Base-by-base conservation (phyloP, 2,113 vertebrate genomes). In the Prunella fulvescens region DNA sequence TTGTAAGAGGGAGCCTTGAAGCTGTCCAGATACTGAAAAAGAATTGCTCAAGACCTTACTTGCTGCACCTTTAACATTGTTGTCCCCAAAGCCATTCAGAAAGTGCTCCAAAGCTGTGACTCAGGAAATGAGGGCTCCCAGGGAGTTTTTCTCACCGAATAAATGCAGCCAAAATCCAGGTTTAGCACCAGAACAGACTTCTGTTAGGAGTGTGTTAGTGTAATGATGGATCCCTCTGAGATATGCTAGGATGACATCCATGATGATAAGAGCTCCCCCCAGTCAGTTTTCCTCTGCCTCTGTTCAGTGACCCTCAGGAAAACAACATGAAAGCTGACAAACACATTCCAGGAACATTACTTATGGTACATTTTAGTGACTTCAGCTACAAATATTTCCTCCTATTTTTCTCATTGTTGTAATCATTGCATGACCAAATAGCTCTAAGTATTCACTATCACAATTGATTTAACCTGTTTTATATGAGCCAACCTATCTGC, bases 311-410 rank as follows among this genome's bases (percentile, higher is more conserved):
- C 37, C 25, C 35, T 90, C 77, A 71, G 64, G 86, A 48, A 93
- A 95, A 58, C 37, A 94, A 42, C 50, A 67, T 56, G 56, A 78
- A 88, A 90, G 17, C 56, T 71, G 56, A 60, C 64, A 92, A 45
- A 12, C 44, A 78, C 80, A 67, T 88, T 96, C 83, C 83, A 89
- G 20, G 15, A 78, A 74, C 69, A 33, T 94, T 88, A 93, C 71
- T 93, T 81, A 81, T 40, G 24, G 76, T 17, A 84, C 39, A 71
- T 91, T 88, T 87, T 3, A 7, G 17, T 92, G 64, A 94, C 78
- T 93, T 67, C 81, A 91, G 31, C 73, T 81, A 29, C 69, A 95
- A 95, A 89, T 14, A 87, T 90, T 91, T 95, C 91, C 80, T 91
- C 48, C 44, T 48, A 70, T 92, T 97, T 93, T 94, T 90, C 67